Percentiles rank a stretch among this genome's conserved stretches.
These are phyloP conservation scores for Drosophila nebulosa DNA, from an alignment of 1,140 invertebrate species.

Conservation along the genomic window DNA sequence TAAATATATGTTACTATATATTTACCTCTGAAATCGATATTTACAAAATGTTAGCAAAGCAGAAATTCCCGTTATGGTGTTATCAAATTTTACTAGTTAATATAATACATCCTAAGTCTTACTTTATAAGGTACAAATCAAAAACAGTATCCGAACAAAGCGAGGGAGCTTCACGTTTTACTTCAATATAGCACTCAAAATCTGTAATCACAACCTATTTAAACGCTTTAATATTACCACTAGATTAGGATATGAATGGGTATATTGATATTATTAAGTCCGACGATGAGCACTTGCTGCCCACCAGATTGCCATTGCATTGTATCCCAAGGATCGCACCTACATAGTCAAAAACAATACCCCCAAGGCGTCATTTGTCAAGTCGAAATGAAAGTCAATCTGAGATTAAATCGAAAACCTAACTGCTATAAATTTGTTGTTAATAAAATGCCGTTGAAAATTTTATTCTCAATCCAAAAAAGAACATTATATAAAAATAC, in stretches of 20 bases:
- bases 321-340: neutral
- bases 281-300: neutral
- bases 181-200: constrained; percentile 9
- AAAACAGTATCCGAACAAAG: neutral
- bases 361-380: neutral
- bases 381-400: neutral
- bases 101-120: neutral
- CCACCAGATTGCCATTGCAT: neutral
- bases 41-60: constrained; percentile 5
- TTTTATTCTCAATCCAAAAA: neutral
- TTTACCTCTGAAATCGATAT: constrained; percentile 9
- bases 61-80: constrained; percentile 2
- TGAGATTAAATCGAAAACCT: neutral
- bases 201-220: constrained; percentile 3
- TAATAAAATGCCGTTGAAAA: constrained; percentile 23
- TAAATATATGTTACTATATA: constrained; percentile 9
- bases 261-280: neutral
- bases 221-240: neutral
- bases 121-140: neutral
- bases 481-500: neutral
- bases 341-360: neutral
- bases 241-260: neutral
- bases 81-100: constrained; percentile 8
- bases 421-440: constrained; percentile 17
- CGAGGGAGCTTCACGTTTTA: neutral